Evolutionary conservation across 2,888 invertebrate genomes (phyloP).

Genomic region (Sinotaia quadrata): DNA sequence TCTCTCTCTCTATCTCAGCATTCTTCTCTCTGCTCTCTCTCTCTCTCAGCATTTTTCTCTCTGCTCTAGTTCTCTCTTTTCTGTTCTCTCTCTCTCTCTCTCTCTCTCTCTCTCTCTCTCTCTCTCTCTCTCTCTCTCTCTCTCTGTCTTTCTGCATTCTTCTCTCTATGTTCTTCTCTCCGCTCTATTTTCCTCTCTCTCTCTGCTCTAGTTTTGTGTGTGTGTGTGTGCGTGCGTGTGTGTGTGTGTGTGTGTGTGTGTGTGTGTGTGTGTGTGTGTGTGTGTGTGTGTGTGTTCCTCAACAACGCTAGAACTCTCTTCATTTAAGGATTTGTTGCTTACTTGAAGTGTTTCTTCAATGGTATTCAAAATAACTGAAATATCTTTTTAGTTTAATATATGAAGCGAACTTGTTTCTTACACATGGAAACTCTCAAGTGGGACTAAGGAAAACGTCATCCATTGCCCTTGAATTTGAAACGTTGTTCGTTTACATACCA

Average conservation of each 20-base stretch:
- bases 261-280: constrained; percentile 15
- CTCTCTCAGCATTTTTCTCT: constrained; percentile 3
- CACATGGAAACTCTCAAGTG: no score
- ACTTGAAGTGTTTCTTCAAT: no score
- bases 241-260: background rate
- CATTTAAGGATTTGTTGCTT: no score
- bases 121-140: background rate
- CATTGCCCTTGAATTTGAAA: no score
- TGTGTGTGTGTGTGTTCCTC: background rate
- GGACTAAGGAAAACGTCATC: no score
- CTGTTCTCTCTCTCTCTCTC: constrained; percentile 10
- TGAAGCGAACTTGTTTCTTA: no score
- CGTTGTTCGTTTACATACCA: no score
- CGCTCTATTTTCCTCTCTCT: background rate
- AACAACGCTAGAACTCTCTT: background rate
- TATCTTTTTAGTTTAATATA: no score
- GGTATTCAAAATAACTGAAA: no score
- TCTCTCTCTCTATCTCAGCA: background rate
- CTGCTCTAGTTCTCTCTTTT: constrained; percentile 1
- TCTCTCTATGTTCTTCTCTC: background rate
- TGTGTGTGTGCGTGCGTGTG: constrained; percentile 5
- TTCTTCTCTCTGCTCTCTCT: background rate
- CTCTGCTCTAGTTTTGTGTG: background rate
- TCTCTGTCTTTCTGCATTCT: background rate
- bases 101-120: background rate